Percentiles rank a stretch among this genome's conserved stretches.
phyloP scores from a whole-genome alignment of 53 echinoderm and acorn worm genomes.

The Holothuria scabra region DNA sequence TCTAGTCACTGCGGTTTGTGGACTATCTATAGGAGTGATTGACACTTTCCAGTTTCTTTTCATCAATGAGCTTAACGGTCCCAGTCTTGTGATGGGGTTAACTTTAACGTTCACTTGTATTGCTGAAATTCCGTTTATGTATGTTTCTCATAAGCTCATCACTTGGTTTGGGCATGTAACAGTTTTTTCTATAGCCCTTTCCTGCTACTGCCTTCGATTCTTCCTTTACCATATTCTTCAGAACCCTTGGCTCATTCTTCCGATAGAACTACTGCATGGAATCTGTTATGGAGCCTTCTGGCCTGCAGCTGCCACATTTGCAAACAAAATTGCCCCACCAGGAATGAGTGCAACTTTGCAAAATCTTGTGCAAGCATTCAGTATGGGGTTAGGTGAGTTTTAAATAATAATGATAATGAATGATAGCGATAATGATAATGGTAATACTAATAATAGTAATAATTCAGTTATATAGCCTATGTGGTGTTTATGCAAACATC shows the following conservation, averaged over 20 bases:
- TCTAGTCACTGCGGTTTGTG: constrained; percentile 49
- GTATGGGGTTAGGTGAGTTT: constrained; percentile 69
- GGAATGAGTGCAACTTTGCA: constrained; percentile 75
- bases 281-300: constrained; percentile 73
- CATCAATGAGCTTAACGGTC: constrained; percentile 69
- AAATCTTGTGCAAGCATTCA: constrained; percentile 50
- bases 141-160: constrained; percentile 71
- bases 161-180: constrained; percentile 63
- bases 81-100: constrained; percentile 85
- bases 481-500: no score
- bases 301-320: constrained; percentile 63
- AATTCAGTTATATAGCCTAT: not conserved
- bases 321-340: constrained; percentile 57
- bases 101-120: constrained; percentile 81
- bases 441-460: no score
- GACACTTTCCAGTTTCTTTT: constrained; percentile 82
- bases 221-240: constrained; percentile 60
- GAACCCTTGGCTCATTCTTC: constrained; percentile 76
- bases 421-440: no score
- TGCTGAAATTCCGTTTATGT: constrained; percentile 87
- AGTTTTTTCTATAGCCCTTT: constrained; percentile 61
- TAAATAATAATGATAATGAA: no score
- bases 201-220: constrained; percentile 70
- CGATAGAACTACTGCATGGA: constrained; percentile 78
- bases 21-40: constrained; percentile 78